A percentile compares a stretch with the other conserved stretches of the same genome.
These are phyloP conservation scores for Parascotia fuliginaria DNA, from an alignment of 2,888 invertebrate genomes.

Conservation along the genomic window DNA sequence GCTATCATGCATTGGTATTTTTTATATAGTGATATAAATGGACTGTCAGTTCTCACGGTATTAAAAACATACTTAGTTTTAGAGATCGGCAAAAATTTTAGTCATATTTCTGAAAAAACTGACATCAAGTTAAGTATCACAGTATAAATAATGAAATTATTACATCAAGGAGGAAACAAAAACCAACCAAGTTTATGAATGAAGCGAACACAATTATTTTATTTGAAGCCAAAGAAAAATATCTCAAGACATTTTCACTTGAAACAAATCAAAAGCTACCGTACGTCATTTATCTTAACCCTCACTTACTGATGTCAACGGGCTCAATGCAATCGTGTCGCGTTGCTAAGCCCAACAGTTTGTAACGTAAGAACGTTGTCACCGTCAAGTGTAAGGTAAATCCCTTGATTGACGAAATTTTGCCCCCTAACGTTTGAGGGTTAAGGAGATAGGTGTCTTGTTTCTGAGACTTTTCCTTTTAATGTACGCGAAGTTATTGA, in stretches of 20 bases:
- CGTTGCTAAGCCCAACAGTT: constrained; percentile 71
- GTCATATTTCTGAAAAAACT: no score
- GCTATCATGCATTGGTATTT: no score
- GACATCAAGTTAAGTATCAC: no score
- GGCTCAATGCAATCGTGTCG: constrained; percentile 68
- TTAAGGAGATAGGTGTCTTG: constrained; percentile 61
- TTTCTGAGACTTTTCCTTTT: constrained; percentile 63
- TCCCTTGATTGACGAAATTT: constrained; percentile 80
- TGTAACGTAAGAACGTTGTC: constrained; percentile 80
- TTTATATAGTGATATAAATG: no score
- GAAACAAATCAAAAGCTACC: constrained; percentile 16
- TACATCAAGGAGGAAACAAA: no score
- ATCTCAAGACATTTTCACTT: neutral
- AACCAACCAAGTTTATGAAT: no score
- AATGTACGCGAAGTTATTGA: constrained; percentile 49
- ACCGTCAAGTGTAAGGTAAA: constrained; percentile 76
- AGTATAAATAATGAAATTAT: no score
- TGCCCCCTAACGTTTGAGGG: constrained; percentile 60
- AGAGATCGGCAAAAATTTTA: no score
- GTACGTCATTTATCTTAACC: constrained; percentile 28
- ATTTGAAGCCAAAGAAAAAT: no score
- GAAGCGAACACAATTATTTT: no score
- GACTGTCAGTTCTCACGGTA: neutral
- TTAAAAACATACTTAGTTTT: no score
- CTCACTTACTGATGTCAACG: constrained; percentile 52